Evolutionary conservation across 2,113 vertebrate genomes (phyloP), one percentile per base, ranked within the genome.

Genomic region (Triplophysa dalaica): DNA sequence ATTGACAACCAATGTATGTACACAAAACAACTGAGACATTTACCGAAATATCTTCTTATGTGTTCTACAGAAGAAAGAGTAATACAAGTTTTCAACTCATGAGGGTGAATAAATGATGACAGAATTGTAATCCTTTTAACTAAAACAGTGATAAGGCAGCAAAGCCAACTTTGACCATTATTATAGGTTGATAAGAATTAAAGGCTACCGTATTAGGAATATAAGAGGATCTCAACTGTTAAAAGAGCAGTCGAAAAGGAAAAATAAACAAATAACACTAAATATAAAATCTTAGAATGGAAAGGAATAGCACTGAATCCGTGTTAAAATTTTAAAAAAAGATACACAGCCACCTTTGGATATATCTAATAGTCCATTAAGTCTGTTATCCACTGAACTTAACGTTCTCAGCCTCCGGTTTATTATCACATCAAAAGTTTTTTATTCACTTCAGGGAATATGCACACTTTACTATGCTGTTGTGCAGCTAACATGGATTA

Each of bases 401-500:
- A 24, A 24, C 1, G 24, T 5, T 60, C 13, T 17, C 4, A 56
- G 29, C 41, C 9, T 22, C 70, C 60, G 33, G 70, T 74, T n/a
- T 74, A 29, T 74, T 9, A 56, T 38, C 50, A 54, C 7, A 38
- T 72, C 24, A 74, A 74, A 74, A 14, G 56, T 74, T 43, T 69
- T 41, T 38, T 38, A 60, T 73, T 54, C 52, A 88, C 89, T 91
- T 89, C 74, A 90, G 90, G 85, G 85, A 90, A 87, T 83, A 89
- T 67, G 83, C 88, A 75, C 72, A 79, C 83, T 91, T 91, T 89
- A 80, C 81, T 8, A 67, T 50, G 82, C 86, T 89, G 87, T 91
- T 90, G 86, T 87, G 86, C 60, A 81, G 89, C 90, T 89, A 89
- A 91, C 92, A 90, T 91, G 89, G 91, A 93, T 92, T 89, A 90